Evolutionary conservation across 2,888 invertebrate species (phyloP), one percentile per base, ranked within the genome.

Genomic region (Melolontha melolontha): DNA sequence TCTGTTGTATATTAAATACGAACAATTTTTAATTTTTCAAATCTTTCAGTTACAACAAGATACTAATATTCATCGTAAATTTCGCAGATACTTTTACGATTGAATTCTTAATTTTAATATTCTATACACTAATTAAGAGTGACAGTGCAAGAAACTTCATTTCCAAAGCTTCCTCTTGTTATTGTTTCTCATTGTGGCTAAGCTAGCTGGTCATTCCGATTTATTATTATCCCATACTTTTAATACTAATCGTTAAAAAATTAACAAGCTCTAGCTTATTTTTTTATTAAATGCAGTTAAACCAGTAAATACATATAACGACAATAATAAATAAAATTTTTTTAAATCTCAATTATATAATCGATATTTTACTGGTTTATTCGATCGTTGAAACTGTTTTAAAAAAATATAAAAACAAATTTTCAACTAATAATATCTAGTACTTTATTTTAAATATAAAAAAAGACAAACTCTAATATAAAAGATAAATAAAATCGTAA

Each of bases 161-260:
- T 75, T 69, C 71, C 72, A 70, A 76, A 75, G 74, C 75, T 76
- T 73, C 68, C 39, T 8, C 10, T 71, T 71, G 14, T 44, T 62
- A 47, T 47, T 73, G 74, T 73, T 76, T 75, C 77, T 76, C 77
- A 75, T 62, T 72, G 76, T 76, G 76, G 77, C 72, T 73, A 80
- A 80, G 80, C 81, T 80, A 80, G 79, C 80, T 81, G 80, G 80
- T 81, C 80, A 75, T 77, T 64, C 55, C 29, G 39, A 40, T 59
- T 64, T 50, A 44, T 51, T 65, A 59, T 64, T 62, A 62, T 47
- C 47, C 39, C 59, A 62, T 47, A 34, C 39, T 47, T 12, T 47
- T 62, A 42, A 57, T 44, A 27, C 57, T 34, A 62, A 17, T 62
- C 14, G 40, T 54, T 54, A 62, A 47, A 29, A 62, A 62, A 47